Base-by-base conservation (phyloP, 1,140 invertebrate species). In the Heliconius himera region DNA sequence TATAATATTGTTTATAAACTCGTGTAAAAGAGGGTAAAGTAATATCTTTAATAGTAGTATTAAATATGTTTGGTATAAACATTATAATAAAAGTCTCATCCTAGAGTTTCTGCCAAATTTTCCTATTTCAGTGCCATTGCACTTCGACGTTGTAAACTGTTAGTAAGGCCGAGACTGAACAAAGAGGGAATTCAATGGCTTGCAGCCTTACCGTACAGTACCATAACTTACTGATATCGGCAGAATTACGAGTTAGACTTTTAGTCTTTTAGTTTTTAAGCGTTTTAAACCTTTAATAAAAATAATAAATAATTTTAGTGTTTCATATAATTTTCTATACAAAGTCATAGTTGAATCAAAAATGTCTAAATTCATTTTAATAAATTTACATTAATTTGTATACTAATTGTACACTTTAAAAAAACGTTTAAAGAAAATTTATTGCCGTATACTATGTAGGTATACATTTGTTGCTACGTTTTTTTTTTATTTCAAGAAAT, bases 131-230 rank as follows among this genome's bases (percentile, higher is more conserved):
- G 60, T 66, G 26, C 60, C 60, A 16, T 66, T 66, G 26, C 26
- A 66, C 60, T 66, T 66, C 60, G 60, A 66, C 60, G 29, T 66
- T 66, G 60, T 66, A 66, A 66, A 29, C 29, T 16, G 60, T 66
- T 66, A 26, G 26, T 26, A 6, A 66, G 26, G 60, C 60, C 60
- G 60, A 66, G 60, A 66, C 60, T 29, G 60, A 66, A 66, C 60
- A 66, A 66, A 66, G 60, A 29, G 60, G 26, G 60, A 26, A 66
- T 66, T 66, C 60, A 66, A 66, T 66, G 60, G 60, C 60, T 66
- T 66, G 26, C 60, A 66, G 60, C 60, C 60, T 66, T 66, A 66
- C n/a, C 60, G 60, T 66, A 66, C 60, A 6, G 11, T 66, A 66
- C 60, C 11, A 66, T 66, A 66, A 66, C 60, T 29, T 66, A 66